These are phyloP conservation scores for Chelon auratus DNA, from an alignment of 2,797 vertebrate species.

Conservation along the genomic window DNA sequence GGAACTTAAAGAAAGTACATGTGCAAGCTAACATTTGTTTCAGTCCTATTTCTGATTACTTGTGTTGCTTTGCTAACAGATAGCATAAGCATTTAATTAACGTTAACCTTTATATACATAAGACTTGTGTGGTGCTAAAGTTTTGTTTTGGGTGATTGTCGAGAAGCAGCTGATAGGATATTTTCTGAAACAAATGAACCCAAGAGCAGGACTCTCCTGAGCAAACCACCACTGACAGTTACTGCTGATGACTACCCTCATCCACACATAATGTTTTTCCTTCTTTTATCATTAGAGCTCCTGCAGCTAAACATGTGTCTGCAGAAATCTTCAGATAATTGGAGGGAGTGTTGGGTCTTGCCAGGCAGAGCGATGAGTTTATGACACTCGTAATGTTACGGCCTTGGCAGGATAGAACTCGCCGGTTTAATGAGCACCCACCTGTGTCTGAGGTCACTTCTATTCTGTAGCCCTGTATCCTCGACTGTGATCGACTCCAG, in stretches of 20 bases:
- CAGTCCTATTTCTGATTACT: no score
- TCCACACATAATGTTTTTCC: constrained; percentile 45
- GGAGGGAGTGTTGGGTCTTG: constrained; percentile 46
- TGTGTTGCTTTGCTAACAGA: no score
- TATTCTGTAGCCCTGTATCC: constrained; percentile 93
- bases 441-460: constrained; percentile 90
- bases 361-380: constrained; percentile 40
- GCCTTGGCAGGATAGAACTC: constrained; percentile 45
- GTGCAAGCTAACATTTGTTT: no score
- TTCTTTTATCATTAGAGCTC: constrained; percentile 34
- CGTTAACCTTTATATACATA: no score
- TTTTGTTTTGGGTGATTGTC: no score
- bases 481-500: constrained; percentile 88
- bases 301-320: constrained; percentile 30
- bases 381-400: constrained; percentile 45
- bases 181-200: constrained; percentile 13
- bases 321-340: constrained; percentile 49
- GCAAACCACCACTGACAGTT: neutral
- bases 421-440: constrained; percentile 76
- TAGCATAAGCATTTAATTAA: no score
- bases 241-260: neutral
- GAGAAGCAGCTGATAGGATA: neutral
- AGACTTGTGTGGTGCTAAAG: no score
- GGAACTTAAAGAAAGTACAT: no score
- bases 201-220: neutral